Conservation (phyloP, 2,113 vertebrate genomes). For the Clarias macrocephalus region DNA sequence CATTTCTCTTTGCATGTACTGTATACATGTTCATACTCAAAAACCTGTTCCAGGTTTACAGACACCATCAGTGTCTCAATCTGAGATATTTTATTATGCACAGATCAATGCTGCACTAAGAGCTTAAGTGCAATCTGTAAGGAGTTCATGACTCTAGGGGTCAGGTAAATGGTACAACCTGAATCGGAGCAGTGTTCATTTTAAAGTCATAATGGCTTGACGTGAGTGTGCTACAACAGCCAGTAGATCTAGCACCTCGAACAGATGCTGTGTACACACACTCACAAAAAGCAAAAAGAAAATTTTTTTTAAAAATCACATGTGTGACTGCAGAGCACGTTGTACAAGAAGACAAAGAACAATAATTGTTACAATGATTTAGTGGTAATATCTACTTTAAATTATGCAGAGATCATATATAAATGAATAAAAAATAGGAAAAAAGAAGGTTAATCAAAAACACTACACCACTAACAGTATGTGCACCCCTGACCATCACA, state of each 20-base stretch:
- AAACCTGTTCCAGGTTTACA: neutral
- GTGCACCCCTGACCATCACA: neutral
- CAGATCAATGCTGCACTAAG: neutral
- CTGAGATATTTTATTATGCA: neutral
- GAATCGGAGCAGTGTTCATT: neutral
- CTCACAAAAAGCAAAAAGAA: neutral
- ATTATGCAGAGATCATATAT: neutral
- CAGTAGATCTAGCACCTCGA: neutral
- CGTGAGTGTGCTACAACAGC: neutral
- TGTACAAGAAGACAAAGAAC: neutral
- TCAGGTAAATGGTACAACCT: neutral
- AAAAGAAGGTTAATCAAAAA: neutral
- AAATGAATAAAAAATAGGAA: neutral
- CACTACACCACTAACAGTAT: neutral
- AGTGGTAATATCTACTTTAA: neutral
- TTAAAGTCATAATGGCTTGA: neutral
- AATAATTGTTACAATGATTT: neutral
- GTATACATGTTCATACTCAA: neutral
- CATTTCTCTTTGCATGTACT: too few species aligned
- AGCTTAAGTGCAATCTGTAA: conserved; percentile 3
- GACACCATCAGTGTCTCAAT: neutral
- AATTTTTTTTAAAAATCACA: neutral
- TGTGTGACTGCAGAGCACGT: neutral
- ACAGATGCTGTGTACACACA: neutral
- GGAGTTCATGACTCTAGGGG: neutral